A percentile compares a stretch with the other conserved stretches of the same genome.
These are phyloP conservation scores for Scaptomyza polygonia DNA, from an alignment of 2,888 invertebrate species.

Conservation along the genomic window DNA sequence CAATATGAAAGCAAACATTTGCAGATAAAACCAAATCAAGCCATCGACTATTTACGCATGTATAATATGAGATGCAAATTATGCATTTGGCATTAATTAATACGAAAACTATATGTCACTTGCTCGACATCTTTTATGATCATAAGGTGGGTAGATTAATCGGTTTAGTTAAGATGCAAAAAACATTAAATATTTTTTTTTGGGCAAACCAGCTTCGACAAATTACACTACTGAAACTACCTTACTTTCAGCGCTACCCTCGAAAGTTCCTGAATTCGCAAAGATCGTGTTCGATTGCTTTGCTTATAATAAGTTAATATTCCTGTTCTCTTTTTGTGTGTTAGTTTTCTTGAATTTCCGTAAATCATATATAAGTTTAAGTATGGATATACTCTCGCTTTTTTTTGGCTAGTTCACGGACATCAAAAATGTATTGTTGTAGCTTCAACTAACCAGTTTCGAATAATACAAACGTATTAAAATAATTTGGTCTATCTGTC, in stretches of 20 bases:
- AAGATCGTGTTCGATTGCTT: neutral
- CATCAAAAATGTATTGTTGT: slow-evolving; percentile 22
- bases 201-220: neutral
- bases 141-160: neutral
- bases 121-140: neutral
- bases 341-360: neutral
- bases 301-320: slow-evolving; percentile 9
- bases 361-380: slow-evolving; percentile 5
- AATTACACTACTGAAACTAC: too few species aligned
- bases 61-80: neutral
- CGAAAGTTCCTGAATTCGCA: neutral
- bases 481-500: slow-evolving; percentile 7
- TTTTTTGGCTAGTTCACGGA: slow-evolving; percentile 19
- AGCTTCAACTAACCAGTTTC: slow-evolving; percentile 20
- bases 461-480: neutral
- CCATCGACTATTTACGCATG: neutral
- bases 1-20: too few species aligned
- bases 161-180: neutral
- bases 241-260: neutral
- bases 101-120: neutral
- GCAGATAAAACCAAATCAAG: too few species aligned
- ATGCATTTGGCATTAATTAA: neutral
- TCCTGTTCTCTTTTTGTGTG: neutral
- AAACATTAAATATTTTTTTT: neutral
- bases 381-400: slow-evolving; percentile 2